Evolutionary conservation across 2,113 vertebrate genomes (phyloP), one percentile per base, ranked within the genome.

Genomic region (Lagopus leucura): DNA sequence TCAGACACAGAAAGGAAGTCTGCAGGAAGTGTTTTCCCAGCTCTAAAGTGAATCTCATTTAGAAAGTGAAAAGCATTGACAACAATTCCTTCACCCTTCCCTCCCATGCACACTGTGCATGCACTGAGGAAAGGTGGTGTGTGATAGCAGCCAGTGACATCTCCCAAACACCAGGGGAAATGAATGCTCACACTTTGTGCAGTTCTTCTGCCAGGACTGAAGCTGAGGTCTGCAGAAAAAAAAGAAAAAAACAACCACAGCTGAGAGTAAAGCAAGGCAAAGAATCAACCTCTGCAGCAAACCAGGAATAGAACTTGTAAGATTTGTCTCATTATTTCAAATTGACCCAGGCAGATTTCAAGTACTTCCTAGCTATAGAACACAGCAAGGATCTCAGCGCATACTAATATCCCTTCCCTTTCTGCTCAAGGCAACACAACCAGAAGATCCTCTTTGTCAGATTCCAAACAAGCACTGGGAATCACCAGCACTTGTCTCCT

Each of bases 161-260:
- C 52, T 69, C 86, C 76, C 83, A 72, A 3, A 93, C 27, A 94
- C 82, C 52, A 86, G 38, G 61, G 55, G 81, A 94, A 97, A 96
- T 8, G 60, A 85, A 93, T 75, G 92, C 99, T 99, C 97, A 99
- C 99, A 99, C 98, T 98, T 99, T 99, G 96, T 99, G 99, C 70
- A 99, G 98, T 93, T 99, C 99, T 92, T 99, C 99, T 93, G 99
- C 98, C 96, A 99, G 98, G 94, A 98, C 99, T 95, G 98, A 98
- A 94, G 98, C 98, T 0, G 98, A 98, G 52, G 95, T 98, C 97
- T 98, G 80, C 80, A 97, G 43, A 92, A 80, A 27, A 18, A 8
- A 55, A 8, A 52, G 82, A 27, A 58, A 94, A 6, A 45, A 60
- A 63, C 71, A 20, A 52, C 36, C 34, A 82, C 4, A 82, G 79